Evolutionary conservation across 2,888 invertebrate genomes (phyloP), one percentile per base, ranked within the genome.

Genomic region (Himalopsyche kuldschensis): DNA sequence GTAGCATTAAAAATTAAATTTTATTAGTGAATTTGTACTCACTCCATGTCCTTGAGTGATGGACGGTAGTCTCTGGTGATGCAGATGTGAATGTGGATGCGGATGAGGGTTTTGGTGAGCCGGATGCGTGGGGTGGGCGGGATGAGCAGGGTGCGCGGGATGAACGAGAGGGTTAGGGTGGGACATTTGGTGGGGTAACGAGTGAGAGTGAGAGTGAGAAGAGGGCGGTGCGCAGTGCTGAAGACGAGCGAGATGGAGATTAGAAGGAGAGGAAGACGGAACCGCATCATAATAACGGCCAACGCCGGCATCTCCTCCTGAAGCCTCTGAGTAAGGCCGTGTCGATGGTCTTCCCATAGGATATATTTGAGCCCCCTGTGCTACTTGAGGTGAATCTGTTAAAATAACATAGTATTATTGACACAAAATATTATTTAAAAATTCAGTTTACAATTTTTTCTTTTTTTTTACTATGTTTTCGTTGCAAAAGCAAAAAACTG

Each of bases 301-400:
- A 0, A 24, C 55, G 10, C 55, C 55, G 3, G 24, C 55, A 55
- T 55, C 55, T 1, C 55, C 55, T 55, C 55, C 55, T 3, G 55
- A 55, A 55, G 55, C 55, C 24, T 55, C 55, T 6, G 55, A 55
- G 55, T 55, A 55, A 88, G 90, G 88, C 87, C 92, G 91, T 4
- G 94, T 94, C 20, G 94, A 94, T 2, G 93, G 93, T 81, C 94
- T 94, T 86, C 94, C 94, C 63, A 91, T 90, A 41, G 85, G 75
- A 75, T 30, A 32, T 32, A 75, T 86, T 83, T 89, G 88, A 35
- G 91, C 90, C 0, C 90, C 89, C 3, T 92, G 94, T 6, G 94
- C 94, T 78, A 94, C 93, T 91, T 94, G 94, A 24, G 95, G 94
- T 78, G 95, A 95, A 89, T 93, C 93, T 93, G 86, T 27, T 87